Evolutionary conservation across 2,797 vertebrate genomes (phyloP).

Genomic region (Falco naumanni): DNA sequence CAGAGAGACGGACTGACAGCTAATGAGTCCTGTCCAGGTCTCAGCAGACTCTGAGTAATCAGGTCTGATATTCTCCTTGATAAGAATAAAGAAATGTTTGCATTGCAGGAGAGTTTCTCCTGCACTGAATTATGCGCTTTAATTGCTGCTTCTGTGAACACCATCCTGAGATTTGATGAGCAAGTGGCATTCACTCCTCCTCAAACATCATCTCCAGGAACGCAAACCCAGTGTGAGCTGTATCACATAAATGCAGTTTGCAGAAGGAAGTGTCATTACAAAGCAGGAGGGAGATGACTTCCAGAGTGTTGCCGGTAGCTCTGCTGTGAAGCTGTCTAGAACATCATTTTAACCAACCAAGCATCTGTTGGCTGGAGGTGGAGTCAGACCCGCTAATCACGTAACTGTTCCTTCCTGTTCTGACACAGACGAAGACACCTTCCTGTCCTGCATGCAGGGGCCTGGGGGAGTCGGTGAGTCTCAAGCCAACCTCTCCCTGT

Average conservation of each 20-base stretch:
- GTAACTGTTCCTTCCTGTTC: not conserved
- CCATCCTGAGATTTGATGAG: not conserved
- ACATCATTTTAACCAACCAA: not conserved
- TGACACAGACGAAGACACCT: not conserved
- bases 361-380: not conserved
- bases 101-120: not conserved
- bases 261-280: not conserved
- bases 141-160: not conserved
- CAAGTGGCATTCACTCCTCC: not conserved
- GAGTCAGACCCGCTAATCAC: not conserved
- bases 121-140: not conserved
- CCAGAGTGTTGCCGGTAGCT: not conserved
- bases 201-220: not conserved
- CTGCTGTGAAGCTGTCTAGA: not conserved
- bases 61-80: not conserved
- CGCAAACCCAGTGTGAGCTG: not conserved
- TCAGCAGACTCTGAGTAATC: not conserved
- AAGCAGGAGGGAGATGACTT: not conserved
- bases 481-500: not conserved
- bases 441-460: fast-evolving
- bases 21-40: not conserved
- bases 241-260: not conserved
- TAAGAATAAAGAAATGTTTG: not conserved
- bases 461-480: not conserved
- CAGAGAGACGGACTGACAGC: not conserved